A percentile compares a stretch with the other conserved stretches of the same genome.
phyloP scores from a whole-genome alignment of 1,140 invertebrate species.

The Lepidostoma basale region DNA sequence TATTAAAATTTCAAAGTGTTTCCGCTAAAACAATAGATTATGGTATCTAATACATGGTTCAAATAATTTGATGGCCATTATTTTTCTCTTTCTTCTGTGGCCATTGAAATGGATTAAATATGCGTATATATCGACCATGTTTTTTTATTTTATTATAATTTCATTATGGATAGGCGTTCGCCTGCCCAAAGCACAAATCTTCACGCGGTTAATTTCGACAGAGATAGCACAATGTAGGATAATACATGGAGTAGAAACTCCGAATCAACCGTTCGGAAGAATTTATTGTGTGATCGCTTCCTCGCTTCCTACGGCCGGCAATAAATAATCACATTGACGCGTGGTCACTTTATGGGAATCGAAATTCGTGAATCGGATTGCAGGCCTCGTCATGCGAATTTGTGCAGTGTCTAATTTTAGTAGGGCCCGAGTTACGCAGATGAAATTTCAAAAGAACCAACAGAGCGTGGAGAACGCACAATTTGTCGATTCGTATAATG shows the following conservation, averaged over 20 bases:
- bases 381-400: conserved; percentile 9
- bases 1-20: too few species aligned
- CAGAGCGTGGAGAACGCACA: conserved; percentile 25
- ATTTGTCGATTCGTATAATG: conserved; percentile 32
- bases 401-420: conserved; percentile 14
- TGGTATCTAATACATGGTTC: too few species aligned
- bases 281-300: conserved; percentile 1
- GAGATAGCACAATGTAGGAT: too few species aligned
- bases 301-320: background rate
- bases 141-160: too few species aligned
- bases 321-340: conserved; percentile 15
- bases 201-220: too few species aligned
- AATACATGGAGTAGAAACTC: background rate
- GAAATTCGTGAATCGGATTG: background rate
- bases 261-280: conserved; percentile 1
- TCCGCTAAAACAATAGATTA: too few species aligned
- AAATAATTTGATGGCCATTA: too few species aligned
- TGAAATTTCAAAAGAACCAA: conserved; percentile 19
- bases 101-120: too few species aligned
- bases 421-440: background rate
- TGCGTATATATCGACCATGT: too few species aligned
- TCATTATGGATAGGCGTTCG: too few species aligned
- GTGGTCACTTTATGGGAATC: conserved; percentile 15
- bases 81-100: too few species aligned
- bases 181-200: too few species aligned